Evolutionary conservation across 2,113 vertebrate genomes (phyloP), one percentile per base, ranked within the genome.

Genomic region (Oncorhynchus kisutch): DNA sequence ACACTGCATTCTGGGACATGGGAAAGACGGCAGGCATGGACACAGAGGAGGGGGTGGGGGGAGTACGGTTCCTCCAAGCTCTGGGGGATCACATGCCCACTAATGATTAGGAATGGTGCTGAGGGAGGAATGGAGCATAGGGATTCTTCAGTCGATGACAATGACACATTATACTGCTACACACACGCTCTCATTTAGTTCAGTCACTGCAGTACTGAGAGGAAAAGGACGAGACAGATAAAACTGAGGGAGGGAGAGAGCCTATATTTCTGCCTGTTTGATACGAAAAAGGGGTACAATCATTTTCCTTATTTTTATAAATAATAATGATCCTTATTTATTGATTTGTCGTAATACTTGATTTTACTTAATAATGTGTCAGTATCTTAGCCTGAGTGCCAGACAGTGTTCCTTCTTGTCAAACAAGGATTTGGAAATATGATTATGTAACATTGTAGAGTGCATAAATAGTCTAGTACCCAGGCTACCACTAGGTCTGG

Each of bases 1-100:
- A n/a, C 95, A 97, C 88, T 97, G 96, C 71, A 93, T 97, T 74
- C 91, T 96, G 70, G 96, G 96, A 77, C 96, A 97, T 75, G 93
- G 93, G 88, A 82, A 92, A 65, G 90, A 92, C 9, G 39, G 39
- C 85, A 90, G 84, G 57, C 91, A 93, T 16, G 93, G 91, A 91
- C 94, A 93, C 68, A 93, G 88, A 67, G 93, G 87, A 22, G 59
- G 59, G 8, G 84, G 91, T 0, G 92, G 90, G 11, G 93, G 91
- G 34, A 78, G 77, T 73, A 88, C 89, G 66, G 86, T 67, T 70
- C 93, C 93, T 72, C 84, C 88, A 22, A 89, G 87, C 75, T 90
- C 92, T 57, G 92, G 91, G 82, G 93, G 89, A 69, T 78, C 86
- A 9, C 87, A 90, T 73, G 25, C 76, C 73, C 90, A 88, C 80